Base-by-base conservation (phyloP, 1,140 invertebrate species). In the Oncopodura yosiiana region DNA sequence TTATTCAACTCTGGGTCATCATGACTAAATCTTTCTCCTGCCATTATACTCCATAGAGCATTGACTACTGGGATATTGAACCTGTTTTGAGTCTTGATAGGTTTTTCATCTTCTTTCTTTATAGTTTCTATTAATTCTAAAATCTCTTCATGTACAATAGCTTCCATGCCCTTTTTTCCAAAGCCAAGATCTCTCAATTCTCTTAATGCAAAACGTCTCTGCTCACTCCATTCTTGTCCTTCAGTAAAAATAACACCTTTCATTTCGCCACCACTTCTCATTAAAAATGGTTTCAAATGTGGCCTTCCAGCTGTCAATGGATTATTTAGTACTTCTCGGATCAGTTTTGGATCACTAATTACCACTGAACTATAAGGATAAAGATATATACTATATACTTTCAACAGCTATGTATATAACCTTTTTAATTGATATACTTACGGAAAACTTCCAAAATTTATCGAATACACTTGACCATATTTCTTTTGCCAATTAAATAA, bases 381-480 rank as follows among this genome's bases (percentile, higher is more conserved):
- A 34, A 9, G 8, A 34, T 9, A 34, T 9, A 34, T 34, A 9
- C 8, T 9, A 8, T 9, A 34, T 34, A 9, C 14, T 34, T 34
- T 34, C 6, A 34, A 8, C 14, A 9, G 30, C 6, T 9, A n/a
- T 34, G n/a, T 9, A 34, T 34, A 34, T 9, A 9, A 9, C 8
- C 30, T 34, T 34, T 34, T 34, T 9, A 9, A 34, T 34, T 34
- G n/a, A n/a, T 37, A 36, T 19, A 5, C 6, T 27, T 16, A 49
- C 46, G 29, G 32, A 23, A 37, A 49, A 27, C 46, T 49, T n/a
- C 46, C 46, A 42, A 51, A 51, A 9, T 34, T 34, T 34, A 34
- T n/a, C 6, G 30, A 34, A n/a, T 9, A 9, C 9, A 51, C 42
- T 16, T 23, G 37, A 11, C 49, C 49, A 30, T 51, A 51, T 21